phyloP scores from a whole-genome alignment of 2,888 invertebrate genomes.

The Fabriciana adippe region DNA sequence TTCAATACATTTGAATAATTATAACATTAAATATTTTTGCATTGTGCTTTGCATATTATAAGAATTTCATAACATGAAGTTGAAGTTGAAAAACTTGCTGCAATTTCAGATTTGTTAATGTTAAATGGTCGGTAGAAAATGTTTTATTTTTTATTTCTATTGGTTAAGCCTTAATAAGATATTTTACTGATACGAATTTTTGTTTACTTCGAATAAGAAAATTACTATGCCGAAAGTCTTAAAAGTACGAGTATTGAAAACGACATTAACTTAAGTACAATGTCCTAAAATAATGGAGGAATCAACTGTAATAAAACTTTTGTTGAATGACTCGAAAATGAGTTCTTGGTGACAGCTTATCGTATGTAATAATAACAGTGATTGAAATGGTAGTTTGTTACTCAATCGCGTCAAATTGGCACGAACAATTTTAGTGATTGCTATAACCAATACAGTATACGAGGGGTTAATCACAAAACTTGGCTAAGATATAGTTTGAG shows the following conservation, averaged over 20 bases:
- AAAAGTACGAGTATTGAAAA: too few species aligned
- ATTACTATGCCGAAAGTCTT: too few species aligned
- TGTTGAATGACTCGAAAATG: background rate
- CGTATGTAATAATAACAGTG: background rate
- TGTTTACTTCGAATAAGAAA: too few species aligned
- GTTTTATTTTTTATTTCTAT: too few species aligned
- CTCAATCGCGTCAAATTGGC: background rate
- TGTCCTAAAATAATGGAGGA: background rate
- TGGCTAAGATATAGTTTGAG: too few species aligned
- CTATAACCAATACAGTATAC: background rate
- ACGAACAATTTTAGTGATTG: background rate
- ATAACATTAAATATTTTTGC: too few species aligned
- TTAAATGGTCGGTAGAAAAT: background rate
- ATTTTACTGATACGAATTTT: too few species aligned
- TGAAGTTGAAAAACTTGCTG: constrained; percentile 1
- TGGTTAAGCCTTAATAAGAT: too few species aligned
- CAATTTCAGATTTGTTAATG: constrained; percentile 1
- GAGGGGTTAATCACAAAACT: background rate
- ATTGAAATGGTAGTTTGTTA: background rate
- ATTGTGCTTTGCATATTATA: background rate
- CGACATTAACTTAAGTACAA: too few species aligned
- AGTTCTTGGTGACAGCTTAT: background rate
- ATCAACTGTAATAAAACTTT: background rate
- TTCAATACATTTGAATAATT: background rate
- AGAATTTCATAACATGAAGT: too few species aligned